phyloP scores from a whole-genome alignment of 2,797 vertebrate genomes.

The Sebastes dallii region DNA sequence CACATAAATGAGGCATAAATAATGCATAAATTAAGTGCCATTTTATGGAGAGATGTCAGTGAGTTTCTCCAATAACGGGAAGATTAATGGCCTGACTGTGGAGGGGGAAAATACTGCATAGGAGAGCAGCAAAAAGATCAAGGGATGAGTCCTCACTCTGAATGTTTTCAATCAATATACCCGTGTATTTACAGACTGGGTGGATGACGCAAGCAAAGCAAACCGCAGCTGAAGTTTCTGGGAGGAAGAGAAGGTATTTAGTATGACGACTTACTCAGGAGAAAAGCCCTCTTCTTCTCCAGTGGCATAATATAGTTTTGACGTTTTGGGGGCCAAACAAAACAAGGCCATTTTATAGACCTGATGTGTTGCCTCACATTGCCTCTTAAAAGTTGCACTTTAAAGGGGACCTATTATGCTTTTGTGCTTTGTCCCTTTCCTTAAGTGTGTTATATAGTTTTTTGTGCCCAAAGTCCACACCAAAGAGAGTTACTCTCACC shows the following conservation, averaged over 20 bases:
- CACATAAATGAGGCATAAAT: constrained; percentile 82
- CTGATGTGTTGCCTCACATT: not conserved
- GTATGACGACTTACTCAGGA: constrained; percentile 27
- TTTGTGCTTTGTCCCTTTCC: too few species aligned
- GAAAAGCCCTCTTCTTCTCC: not conserved
- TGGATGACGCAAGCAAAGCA: constrained; percentile 66
- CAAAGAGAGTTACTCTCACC: too few species aligned
- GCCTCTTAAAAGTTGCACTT: not conserved
- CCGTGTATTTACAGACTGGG: constrained; percentile 65
- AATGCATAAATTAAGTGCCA: constrained; percentile 82
- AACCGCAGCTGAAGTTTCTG: constrained; percentile 57
- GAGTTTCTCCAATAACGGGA: constrained; percentile 76
- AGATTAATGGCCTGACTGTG: constrained; percentile 76
- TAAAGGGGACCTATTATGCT: too few species aligned
- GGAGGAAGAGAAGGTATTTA: constrained; percentile 35
- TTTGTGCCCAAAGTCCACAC: too few species aligned
- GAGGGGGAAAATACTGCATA: constrained; percentile 51
- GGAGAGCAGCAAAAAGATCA: constrained; percentile 58
- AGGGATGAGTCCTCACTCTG: constrained; percentile 67
- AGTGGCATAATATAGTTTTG: not conserved
- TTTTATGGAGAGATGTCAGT: constrained; percentile 79
- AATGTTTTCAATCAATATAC: constrained; percentile 75
- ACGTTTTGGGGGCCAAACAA: not conserved
- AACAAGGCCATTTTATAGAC: not conserved
- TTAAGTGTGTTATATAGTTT: too few species aligned